Evolutionary conservation across 53 echinoderm and acorn worm genomes (phyloP).

Genomic region (Stichopus horrens): DNA sequence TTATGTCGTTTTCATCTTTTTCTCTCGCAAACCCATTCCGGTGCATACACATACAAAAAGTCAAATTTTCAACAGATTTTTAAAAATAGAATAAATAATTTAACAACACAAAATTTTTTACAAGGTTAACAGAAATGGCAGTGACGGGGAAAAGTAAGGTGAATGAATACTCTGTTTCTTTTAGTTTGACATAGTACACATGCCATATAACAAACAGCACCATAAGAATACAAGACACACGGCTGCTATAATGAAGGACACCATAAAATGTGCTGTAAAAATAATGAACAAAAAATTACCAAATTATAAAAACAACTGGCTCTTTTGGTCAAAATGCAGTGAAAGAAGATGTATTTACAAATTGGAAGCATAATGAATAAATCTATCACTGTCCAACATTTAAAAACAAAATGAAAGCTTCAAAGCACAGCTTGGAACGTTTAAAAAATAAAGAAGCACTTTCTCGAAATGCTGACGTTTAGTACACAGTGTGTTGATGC

Average conservation of each 20-base stretch:
- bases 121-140: neutral
- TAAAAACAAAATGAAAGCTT: too few relatives aligned
- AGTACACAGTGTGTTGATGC: too few relatives aligned
- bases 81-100: neutral
- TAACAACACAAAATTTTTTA: neutral
- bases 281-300: neutral
- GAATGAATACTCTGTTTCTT: too few relatives aligned
- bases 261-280: neutral
- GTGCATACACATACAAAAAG: neutral
- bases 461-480: too few relatives aligned
- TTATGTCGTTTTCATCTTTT: neutral
- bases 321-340: constrained; percentile 7
- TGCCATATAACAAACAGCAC: constrained; percentile 7
- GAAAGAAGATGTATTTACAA: constrained; percentile 15
- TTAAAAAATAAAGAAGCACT: too few relatives aligned
- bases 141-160: too few relatives aligned
- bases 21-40: neutral
- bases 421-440: too few relatives aligned
- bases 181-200: neutral
- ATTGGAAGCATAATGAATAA: neutral
- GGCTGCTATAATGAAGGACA: neutral
- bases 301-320: neutral
- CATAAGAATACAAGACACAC: neutral
- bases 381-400: neutral
- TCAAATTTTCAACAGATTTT: neutral